Evolutionary conservation across 2,888 invertebrate genomes (phyloP).

Genomic region (Epsilonema sp.): DNA sequence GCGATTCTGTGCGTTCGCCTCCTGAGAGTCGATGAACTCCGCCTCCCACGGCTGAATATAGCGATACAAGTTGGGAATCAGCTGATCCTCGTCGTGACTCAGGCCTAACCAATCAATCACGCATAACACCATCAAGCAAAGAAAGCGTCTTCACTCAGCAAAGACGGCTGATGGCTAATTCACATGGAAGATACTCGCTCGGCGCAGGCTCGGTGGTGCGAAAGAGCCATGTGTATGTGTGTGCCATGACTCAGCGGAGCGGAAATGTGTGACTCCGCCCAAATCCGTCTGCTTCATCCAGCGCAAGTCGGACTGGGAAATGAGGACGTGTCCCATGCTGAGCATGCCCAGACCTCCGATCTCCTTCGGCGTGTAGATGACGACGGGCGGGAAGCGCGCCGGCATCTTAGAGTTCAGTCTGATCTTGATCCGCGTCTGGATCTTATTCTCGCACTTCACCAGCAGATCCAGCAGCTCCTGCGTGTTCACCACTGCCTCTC

Average conservation of each 20-base stretch:
- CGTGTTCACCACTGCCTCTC: constrained; percentile 96
- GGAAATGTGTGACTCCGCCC: constrained; percentile 96
- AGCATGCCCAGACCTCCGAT: constrained; percentile 76
- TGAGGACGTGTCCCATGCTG: constrained; percentile 97
- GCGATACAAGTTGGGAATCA: constrained; percentile 93
- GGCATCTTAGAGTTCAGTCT: constrained; percentile 99
- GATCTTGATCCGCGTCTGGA: constrained; percentile 80
- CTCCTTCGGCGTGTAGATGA: constrained; percentile 82
- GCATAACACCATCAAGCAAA: no score
- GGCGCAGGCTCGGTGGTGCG: no score
- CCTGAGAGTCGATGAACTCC: constrained; percentile 94
- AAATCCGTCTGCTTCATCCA: constrained; percentile 99
- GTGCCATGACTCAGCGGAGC: constrained; percentile 72
- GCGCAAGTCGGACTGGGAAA: constrained; percentile 53
- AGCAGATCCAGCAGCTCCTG: constrained; percentile 87
- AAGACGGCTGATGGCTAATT: no score
- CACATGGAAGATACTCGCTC: no score
- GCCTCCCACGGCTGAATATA: constrained; percentile 81
- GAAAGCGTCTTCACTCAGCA: no score
- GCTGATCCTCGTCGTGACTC: constrained; percentile 95
- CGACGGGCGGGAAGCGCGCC: constrained; percentile 94
- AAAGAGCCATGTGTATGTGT: no score
- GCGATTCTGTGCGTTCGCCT: constrained; percentile 93
- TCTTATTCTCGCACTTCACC: constrained; percentile 99
- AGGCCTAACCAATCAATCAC: no score